phyloP scores from a whole-genome alignment of 2,797 vertebrate genomes.

The Limnodromus scolopaceus region DNA sequence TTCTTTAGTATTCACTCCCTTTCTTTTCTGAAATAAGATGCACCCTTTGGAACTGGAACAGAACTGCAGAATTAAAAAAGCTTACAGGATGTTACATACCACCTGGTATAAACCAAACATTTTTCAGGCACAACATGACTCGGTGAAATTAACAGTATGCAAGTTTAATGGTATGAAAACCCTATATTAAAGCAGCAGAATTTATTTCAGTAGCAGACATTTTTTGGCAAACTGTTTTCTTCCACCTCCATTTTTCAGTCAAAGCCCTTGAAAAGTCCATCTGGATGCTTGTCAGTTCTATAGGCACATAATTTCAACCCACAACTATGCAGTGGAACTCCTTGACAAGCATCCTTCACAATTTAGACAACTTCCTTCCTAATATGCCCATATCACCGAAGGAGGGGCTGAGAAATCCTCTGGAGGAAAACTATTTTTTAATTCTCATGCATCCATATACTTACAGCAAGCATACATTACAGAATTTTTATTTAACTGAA shows the following conservation, averaged over 20 bases:
- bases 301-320: neutral
- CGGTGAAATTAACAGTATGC: neutral
- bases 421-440: neutral
- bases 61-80: constrained; percentile 71
- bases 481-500: neutral
- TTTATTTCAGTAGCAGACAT: neutral
- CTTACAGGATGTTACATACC: neutral
- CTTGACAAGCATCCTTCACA: neutral
- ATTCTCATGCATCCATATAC: neutral
- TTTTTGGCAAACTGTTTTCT: neutral
- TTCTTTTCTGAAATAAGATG: constrained; percentile 80
- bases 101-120: neutral
- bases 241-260: neutral
- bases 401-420: neutral
- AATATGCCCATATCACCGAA: neutral
- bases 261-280: neutral
- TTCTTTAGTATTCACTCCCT: constrained; percentile 77
- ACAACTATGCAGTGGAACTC: neutral
- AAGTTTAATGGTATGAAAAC: neutral
- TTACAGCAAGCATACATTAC: neutral
- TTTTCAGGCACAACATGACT: neutral
- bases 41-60: constrained; percentile 78
- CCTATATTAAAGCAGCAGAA: neutral
- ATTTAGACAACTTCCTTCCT: neutral
- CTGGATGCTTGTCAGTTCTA: neutral